Evolutionary conservation across 2,797 vertebrate genomes (phyloP).

Genomic region (Salarias fasciatus): DNA sequence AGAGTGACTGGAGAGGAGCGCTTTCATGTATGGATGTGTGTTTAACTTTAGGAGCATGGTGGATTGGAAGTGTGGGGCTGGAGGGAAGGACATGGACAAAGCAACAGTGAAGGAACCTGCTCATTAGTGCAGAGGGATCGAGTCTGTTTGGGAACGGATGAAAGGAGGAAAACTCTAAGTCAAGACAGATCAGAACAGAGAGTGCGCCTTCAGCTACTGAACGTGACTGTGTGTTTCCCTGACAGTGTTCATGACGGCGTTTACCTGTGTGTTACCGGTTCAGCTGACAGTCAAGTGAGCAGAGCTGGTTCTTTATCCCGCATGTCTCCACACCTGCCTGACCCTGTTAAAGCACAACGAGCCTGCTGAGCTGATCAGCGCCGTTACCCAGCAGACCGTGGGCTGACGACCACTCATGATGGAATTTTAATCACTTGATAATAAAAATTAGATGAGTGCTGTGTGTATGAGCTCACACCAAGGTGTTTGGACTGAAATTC

Average conservation of each 20-base stretch:
- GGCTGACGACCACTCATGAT: too few species aligned
- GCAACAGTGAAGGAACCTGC: too few species aligned
- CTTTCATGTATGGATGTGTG: background rate
- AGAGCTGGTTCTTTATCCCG: background rate
- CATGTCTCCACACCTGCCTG: slow-evolving; percentile 44
- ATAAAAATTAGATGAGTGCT: slow-evolving; percentile 39
- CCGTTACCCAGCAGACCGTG: slow-evolving; percentile 52
- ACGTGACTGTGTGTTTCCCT: background rate
- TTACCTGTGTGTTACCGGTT: slow-evolving; percentile 7
- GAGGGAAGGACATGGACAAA: too few species aligned
- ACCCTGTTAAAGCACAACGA: slow-evolving; percentile 40
- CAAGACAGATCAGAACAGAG: background rate
- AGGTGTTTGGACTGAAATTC: too few species aligned
- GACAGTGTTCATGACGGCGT: slow-evolving; percentile 6
- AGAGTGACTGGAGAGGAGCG: background rate
- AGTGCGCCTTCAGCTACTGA: too few species aligned
- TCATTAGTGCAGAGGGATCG: too few species aligned
- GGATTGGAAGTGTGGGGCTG: too few species aligned
- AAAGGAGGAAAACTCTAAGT: slow-evolving; percentile 1
- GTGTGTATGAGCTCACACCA: too few species aligned
- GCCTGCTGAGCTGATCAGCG: slow-evolving; percentile 39
- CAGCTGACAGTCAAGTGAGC: slow-evolving; percentile 4
- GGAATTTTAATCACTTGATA: slow-evolving; percentile 54
- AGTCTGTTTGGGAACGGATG: background rate
- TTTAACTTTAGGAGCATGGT: background rate